Evolutionary conservation across 2,888 invertebrate genomes (phyloP), one percentile per base, ranked within the genome.

Genomic region (Polymixis lichenea): DNA sequence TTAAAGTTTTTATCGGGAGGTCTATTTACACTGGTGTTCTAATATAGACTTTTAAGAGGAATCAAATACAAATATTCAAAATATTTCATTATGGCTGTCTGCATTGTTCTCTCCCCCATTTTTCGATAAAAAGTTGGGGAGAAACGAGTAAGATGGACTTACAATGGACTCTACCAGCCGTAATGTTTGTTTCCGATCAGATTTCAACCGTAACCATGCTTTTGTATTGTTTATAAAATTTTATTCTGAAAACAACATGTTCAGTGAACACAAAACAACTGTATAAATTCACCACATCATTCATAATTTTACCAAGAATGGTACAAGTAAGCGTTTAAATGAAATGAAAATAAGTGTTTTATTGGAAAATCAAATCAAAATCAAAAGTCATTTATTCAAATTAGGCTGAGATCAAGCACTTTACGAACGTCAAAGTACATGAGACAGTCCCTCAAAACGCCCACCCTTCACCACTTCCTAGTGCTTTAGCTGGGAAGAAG

Each of bases 21-120:
- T 91, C 91, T 89, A 68, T 43, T 70, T 65, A 76, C 64, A 83
- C 65, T 93, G 92, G 94, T 84, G 32, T 82, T 86, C 83, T 89
- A 85, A 87, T 88, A 89, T 87, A 88, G 89, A 88, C 78, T 83
- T 88, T 89, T 87, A 79, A 89, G 90, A 89, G 90, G 90, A 94
- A 94, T 95, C 94, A 93, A 93, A 94, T 93, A 93, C 93, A 95
- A 94, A 94, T 95, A 95, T 95, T 93, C 93, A 90, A 93, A 95
- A 94, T 95, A 95, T 95, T 96, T 95, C 94, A 95, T 95, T 94
- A 94, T 87, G 89, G 86, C 80, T 88, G 89, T 83, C 88, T 87
- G 89, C 89, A 92, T 93, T 93, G 93, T 93, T 90, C 89, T 87
- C 84, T 90, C 91, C 93, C 93, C 91, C 84, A 87, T 87, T 89